Evolutionary conservation across 1,140 invertebrate genomes (phyloP), one percentile per base, ranked within the genome.

Genomic region (Eulimnadia texana): DNA sequence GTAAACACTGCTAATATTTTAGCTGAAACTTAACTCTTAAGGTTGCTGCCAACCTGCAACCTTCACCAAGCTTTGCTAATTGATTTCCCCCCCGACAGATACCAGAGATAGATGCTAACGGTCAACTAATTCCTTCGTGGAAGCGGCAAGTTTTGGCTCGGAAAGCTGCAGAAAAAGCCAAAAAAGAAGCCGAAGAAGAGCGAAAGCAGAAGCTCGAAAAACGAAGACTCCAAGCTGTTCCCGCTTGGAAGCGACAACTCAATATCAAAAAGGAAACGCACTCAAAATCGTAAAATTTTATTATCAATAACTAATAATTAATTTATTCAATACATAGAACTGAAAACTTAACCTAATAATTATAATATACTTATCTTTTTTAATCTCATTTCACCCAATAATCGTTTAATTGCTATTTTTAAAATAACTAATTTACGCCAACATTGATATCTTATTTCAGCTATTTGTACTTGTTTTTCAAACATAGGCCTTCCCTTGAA

Each of bases 91-190:
- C n/a, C n/a, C n/a, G n/a, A 49, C 75, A 94, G 88, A 85, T 95
- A 65, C 90, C 91, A 1, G 87, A 91, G 67, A 84, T 83, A 58
- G 92, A 95, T 70, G 81, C 82, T 49, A 82, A 86, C 20, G 92
- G 92, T 11, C 89, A 88, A 67, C 74, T 83, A 23, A 93, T 95
- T 69, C 92, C 92, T 10, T 84, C 84, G 20, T 95, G 93, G 92
- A 94, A 94, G 72, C 74, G 90, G 25, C 90, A 95, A 73, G 92
- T 97, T 88, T 69, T 95, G 70, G 92, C 92, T 0, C 85, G 90
- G 67, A 90, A 94, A 72, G 87, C 89, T 0, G 92, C 92, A 0
- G 91, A 95, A 71, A 84, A 87, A 64, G 91, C 92, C 1, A 83
- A 87, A 62, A 88, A 88, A 69, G 91, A 95, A 68, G 75, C 90